Conservation (phyloP, 1,140 invertebrate genomes). For the Dreissena polymorpha region DNA sequence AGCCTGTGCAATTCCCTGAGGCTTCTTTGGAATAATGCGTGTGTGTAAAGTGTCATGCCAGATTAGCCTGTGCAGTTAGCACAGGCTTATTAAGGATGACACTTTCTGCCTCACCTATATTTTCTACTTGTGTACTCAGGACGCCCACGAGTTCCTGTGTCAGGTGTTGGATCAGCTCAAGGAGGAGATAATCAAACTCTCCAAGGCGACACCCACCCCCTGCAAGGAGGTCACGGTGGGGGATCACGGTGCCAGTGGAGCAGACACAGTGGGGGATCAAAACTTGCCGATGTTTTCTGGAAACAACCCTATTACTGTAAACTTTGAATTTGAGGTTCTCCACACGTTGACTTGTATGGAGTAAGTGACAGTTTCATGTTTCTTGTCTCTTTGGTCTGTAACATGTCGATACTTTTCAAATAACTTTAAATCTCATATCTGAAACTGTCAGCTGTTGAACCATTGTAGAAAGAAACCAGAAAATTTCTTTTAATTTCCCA, state of each 20-base stretch:
- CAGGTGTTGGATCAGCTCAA: slow-evolving; percentile 77
- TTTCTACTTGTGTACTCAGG: slow-evolving; percentile 62
- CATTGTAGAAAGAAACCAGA: no score
- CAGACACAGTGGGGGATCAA: neutral
- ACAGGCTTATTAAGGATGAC: no score
- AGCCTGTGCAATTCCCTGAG: no score
- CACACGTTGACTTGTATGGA: slow-evolving; percentile 64
- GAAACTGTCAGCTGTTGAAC: no score
- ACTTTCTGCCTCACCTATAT: no score
- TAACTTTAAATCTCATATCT: no score
- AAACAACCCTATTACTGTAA: slow-evolving; percentile 72
- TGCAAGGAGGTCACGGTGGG: slow-evolving; percentile 47
- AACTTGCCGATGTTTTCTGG: neutral
- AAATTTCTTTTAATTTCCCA: no score
- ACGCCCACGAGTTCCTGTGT: slow-evolving; percentile 79
- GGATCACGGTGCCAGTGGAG: slow-evolving; percentile 4
- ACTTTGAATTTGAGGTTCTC: slow-evolving; percentile 77
- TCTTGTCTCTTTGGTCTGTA: neutral
- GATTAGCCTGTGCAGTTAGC: no score
- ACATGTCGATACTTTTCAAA: no score
- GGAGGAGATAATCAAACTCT: slow-evolving; percentile 73
- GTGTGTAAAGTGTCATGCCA: no score
- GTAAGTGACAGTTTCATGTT: slow-evolving; percentile 32
- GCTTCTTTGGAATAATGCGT: no score
- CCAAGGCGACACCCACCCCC: slow-evolving; percentile 62